Conservation (phyloP, 1,140 invertebrate genomes). For the Bombus breviceps region DNA sequence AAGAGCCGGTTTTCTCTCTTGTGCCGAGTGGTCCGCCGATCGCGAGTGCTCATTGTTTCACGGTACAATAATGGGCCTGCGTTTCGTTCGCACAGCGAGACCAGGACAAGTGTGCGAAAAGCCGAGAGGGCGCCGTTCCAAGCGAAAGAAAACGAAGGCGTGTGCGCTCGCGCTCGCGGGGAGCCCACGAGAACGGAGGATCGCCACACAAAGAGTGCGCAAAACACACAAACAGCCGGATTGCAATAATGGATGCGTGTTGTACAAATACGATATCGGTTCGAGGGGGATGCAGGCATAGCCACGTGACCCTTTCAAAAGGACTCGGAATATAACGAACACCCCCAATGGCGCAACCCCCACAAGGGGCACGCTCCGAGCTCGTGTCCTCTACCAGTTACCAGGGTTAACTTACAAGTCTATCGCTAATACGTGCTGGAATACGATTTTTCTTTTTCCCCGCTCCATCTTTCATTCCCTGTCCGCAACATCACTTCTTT, state of each 20-base stretch:
- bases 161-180: background rate
- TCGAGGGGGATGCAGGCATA: slow-evolving; percentile 69
- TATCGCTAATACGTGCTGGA: slow-evolving; percentile 59
- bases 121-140: slow-evolving; percentile 32
- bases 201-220: slow-evolving; percentile 70
- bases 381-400: slow-evolving; percentile 65
- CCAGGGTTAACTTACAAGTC: slow-evolving; percentile 71
- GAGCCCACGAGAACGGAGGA: background rate
- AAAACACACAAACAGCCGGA: slow-evolving; percentile 77
- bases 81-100: slow-evolving; percentile 40
- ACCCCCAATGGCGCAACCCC: slow-evolving; percentile 73
- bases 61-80: slow-evolving; percentile 69
- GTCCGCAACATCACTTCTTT: background rate
- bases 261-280: slow-evolving; percentile 80
- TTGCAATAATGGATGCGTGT: slow-evolving; percentile 79
- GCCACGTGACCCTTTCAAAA: slow-evolving; percentile 78
- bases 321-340: slow-evolving; percentile 75
- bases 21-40: slow-evolving; percentile 56
- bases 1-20: slow-evolving; percentile 58
- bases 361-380: slow-evolving; percentile 58
- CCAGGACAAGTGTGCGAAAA: slow-evolving; percentile 75
- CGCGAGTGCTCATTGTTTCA: slow-evolving; percentile 74
- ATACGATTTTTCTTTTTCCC: slow-evolving; percentile 57
- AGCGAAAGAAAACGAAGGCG: slow-evolving; percentile 44
- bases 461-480: background rate